phyloP scores from a whole-genome alignment of 2,888 invertebrate genomes.

The Dynastes tityus region DNA sequence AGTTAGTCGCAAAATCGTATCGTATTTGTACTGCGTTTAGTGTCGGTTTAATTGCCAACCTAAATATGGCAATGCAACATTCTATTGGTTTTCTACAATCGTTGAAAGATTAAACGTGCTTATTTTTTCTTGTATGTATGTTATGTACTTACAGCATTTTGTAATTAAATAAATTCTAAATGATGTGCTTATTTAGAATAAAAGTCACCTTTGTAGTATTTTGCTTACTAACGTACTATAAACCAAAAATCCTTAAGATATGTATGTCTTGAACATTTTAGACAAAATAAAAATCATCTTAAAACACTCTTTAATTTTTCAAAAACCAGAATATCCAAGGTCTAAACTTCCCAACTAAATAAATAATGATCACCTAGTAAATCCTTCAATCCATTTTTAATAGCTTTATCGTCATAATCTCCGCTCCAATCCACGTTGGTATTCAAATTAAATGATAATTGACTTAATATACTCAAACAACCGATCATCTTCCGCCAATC shows the following conservation, averaged over 20 bases:
- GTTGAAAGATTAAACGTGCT: too few relatives aligned
- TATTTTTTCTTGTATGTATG: too few relatives aligned
- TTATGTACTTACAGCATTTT: too few relatives aligned
- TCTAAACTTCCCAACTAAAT: conserved; percentile 43
- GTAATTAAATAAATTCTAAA: too few relatives aligned
- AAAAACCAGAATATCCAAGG: neutral
- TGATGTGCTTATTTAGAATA: too few relatives aligned
- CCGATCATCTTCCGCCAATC: conserved; percentile 27
- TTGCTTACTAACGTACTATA: too few relatives aligned
- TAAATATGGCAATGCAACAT: too few relatives aligned
- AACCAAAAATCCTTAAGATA: too few relatives aligned
- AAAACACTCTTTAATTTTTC: neutral
- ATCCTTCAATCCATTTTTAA: conserved; percentile 41
- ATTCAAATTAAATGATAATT: conserved; percentile 41
- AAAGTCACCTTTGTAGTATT: too few relatives aligned
- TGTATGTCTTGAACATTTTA: too few relatives aligned
- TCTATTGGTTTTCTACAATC: too few relatives aligned
- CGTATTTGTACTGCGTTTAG: conserved; percentile 3
- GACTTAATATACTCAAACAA: conserved; percentile 23
- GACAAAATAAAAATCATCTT: too few relatives aligned
- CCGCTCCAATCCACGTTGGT: neutral
- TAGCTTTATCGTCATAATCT: conserved; percentile 1
- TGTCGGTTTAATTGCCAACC: conserved; percentile 12
- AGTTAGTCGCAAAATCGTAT: conserved; percentile 10
- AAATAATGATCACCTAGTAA: conserved; percentile 34